These are phyloP conservation scores for Shargacucullia verbasci DNA, from an alignment of 2,888 invertebrate species.

Conservation along the genomic window DNA sequence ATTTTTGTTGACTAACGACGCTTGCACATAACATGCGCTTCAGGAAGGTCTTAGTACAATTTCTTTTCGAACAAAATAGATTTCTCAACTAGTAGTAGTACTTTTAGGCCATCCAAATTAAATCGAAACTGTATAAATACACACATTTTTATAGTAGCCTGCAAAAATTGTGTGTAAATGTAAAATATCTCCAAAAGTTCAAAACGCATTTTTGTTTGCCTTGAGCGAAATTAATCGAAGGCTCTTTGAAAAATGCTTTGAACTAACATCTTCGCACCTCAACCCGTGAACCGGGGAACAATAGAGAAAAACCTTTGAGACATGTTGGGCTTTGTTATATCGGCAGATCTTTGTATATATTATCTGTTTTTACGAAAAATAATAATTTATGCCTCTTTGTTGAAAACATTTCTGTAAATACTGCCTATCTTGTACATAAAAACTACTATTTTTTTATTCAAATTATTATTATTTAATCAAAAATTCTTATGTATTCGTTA, in stretches of 20 bases:
- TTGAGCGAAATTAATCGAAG: constrained; percentile 72
- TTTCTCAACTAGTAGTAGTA: too few relatives aligned
- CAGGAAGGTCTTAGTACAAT: too few relatives aligned
- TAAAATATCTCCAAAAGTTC: constrained; percentile 64
- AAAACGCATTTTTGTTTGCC: constrained; percentile 83
- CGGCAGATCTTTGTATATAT: constrained; percentile 88
- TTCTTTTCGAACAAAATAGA: too few relatives aligned
- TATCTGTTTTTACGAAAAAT: constrained; percentile 73
- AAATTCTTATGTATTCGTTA: constrained; percentile 75
- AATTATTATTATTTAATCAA: constrained; percentile 50
- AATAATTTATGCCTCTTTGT: constrained; percentile 56
- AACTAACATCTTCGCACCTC: constrained; percentile 46
- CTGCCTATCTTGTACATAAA: constrained; percentile 47
- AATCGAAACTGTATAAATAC: constrained; percentile 57
- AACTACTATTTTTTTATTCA: constrained; percentile 46
- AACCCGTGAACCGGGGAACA: constrained; percentile 2
- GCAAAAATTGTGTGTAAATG: constrained; percentile 87
- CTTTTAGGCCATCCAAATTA: constrained; percentile 11
- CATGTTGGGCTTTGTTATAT: constrained; percentile 77
- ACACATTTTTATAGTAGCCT: constrained; percentile 86
- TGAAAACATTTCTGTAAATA: constrained; percentile 55
- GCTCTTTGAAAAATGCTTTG: constrained; percentile 84
- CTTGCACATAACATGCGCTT: too few relatives aligned
- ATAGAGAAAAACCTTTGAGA: constrained; percentile 65
- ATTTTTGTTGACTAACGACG: too few relatives aligned